Evolutionary conservation across 2,113 vertebrate species (phyloP).

Genomic region (Carollia perspicillata): DNA sequence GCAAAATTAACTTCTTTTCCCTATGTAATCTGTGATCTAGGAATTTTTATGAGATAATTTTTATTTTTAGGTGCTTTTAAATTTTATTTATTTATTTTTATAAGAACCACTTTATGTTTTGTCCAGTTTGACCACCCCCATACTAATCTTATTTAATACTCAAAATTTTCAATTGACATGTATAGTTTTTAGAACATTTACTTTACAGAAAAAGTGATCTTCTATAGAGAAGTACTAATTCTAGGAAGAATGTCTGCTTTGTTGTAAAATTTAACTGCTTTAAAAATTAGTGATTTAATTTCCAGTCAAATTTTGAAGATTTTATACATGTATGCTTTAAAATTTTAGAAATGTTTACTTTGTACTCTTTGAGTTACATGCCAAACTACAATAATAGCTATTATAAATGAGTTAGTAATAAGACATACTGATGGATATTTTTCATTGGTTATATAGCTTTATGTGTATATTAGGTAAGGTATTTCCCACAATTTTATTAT

Average conservation of each 20-base stretch:
- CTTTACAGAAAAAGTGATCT: background rate
- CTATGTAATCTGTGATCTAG: background rate
- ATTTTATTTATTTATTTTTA: conserved; percentile 39
- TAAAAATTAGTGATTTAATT: conserved; percentile 38
- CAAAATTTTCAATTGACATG: background rate
- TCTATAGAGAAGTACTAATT: conserved; percentile 2
- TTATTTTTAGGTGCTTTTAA: conserved; percentile 35
- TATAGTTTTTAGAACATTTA: background rate
- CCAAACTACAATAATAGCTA: background rate
- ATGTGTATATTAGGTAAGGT: background rate
- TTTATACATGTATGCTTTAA: background rate
- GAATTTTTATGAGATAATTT: conserved; percentile 23
- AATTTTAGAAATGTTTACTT: background rate
- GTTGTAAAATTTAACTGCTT: conserved; percentile 41
- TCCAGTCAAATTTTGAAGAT: conserved; percentile 13
- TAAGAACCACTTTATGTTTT: background rate
- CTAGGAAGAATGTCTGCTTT: background rate
- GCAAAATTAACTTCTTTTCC: conserved; percentile 1
- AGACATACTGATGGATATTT: background rate
- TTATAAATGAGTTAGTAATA: background rate
- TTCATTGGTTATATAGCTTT: conserved; percentile 15
- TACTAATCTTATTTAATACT: background rate
- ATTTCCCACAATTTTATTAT: conserved; percentile 27
- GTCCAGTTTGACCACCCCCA: background rate
- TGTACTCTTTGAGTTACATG: background rate